Evolutionary conservation across 2,888 invertebrate species (phyloP).

Genomic region (Zootermopsis nevadensis): DNA sequence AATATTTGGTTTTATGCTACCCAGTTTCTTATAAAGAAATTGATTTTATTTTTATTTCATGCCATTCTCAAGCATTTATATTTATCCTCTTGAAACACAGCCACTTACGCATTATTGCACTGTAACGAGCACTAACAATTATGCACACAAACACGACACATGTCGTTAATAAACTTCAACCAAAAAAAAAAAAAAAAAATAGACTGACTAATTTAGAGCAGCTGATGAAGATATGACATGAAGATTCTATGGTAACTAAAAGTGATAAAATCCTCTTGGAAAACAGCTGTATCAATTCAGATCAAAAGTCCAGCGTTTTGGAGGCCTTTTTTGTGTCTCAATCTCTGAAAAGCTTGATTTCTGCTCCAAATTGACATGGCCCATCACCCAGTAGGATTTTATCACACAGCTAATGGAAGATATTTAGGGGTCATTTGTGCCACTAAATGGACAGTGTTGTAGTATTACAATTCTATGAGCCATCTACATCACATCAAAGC

Average conservation of each 20-base stretch:
- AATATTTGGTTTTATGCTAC: neutral
- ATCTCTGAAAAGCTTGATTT: too few relatives aligned
- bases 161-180: neutral
- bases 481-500: neutral
- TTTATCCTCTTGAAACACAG: neutral
- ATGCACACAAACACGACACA: neutral
- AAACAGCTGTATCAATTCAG: too few relatives aligned
- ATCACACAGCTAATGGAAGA: neutral
- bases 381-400: neutral
- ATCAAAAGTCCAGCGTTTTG: too few relatives aligned
- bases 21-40: neutral
- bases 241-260: too few relatives aligned
- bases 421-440: slow-evolving; percentile 35
- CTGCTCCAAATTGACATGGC: too few relatives aligned
- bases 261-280: too few relatives aligned
- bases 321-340: too few relatives aligned
- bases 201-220: too few relatives aligned
- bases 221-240: too few relatives aligned
- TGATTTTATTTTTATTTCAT: neutral
- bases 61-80: neutral
- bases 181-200: too few relatives aligned
- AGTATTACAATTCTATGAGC: neutral
- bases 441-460: slow-evolving; percentile 26
- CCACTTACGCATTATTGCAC: slow-evolving; percentile 2
- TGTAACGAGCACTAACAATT: neutral